phyloP scores from a whole-genome alignment of 2,888 invertebrate genomes.

The Drosophila prostipennis region DNA sequence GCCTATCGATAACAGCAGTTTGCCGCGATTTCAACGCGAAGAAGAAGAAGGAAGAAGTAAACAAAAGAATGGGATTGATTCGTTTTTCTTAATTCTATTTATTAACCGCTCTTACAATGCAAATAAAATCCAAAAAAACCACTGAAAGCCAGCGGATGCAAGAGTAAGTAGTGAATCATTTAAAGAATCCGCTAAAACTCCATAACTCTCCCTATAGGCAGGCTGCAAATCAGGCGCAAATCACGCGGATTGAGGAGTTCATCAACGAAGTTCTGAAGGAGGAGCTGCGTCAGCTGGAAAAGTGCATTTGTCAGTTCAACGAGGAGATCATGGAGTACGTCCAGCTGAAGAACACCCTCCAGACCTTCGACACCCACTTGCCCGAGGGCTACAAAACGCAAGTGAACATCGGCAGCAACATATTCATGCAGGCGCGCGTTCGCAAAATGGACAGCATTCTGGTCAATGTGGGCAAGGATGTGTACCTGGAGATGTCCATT shows the following conservation, averaged over 20 bases:
- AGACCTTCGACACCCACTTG: conserved; percentile 86
- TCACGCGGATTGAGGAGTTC: conserved; percentile 86
- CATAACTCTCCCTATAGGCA: neutral
- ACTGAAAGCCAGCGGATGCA: neutral
- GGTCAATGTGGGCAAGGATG: conserved; percentile 90
- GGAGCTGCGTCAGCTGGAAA: conserved; percentile 87
- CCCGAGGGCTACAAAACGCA: conserved; percentile 87
- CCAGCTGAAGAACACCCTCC: conserved; percentile 89
- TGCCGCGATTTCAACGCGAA: neutral
- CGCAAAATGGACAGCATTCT: conserved; percentile 87
- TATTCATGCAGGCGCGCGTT: conserved; percentile 89
- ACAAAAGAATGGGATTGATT: neutral
- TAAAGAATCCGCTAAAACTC: neutral
- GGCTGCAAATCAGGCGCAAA: conserved; percentile 38
- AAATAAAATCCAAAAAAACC: neutral
- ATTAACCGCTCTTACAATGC: neutral
- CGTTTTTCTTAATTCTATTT: neutral
- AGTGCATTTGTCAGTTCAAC: conserved; percentile 87
- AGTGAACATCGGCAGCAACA: conserved; percentile 93
- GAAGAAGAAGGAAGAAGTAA: conserved; percentile 5
- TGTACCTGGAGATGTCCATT: conserved; percentile 89
- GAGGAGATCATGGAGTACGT: conserved; percentile 89
- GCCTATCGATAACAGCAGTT: conserved; percentile 1
- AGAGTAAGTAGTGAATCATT: neutral
- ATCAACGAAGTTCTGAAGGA: conserved; percentile 91